Base-by-base conservation (phyloP, 2,113 vertebrate genomes). In the Gasterosteus aculeatus region DNA sequence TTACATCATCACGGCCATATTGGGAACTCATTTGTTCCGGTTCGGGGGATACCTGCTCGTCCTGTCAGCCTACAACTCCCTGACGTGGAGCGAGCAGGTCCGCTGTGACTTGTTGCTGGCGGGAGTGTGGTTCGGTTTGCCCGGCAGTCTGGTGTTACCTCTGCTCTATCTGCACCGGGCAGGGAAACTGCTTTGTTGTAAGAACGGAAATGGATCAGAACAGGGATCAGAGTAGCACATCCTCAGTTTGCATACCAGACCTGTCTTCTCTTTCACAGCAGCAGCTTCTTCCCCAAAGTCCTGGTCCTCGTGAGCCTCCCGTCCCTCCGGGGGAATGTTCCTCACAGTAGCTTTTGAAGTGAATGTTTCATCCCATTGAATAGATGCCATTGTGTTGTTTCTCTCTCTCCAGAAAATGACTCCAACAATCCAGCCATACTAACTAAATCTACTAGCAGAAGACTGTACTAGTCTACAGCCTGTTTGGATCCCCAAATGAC, bases 141-240 rank as follows among this genome's bases (percentile, higher is more conserved):
- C 67, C 5, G 54, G 53, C 54, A 76, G 42, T 53, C 42, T 71
- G 60, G 61, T 71, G 1, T n/a, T 71, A 42, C 78, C 65, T 2
- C 42, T 81, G 26, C 60, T 81, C 2, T 81, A 59, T 7, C 51
- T 81, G 0, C 66, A 75, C 26, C 41, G 72, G 10, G 59, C 42
- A 5, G 35, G 72, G n/a, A 57, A 57, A 51, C 35, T 61, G 1
- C 3, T 7, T 2, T 22, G 64, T 12, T 44, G 35, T 1, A 33
- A 16, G 12, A 39, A 44, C 12, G 42, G 3, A 51, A 5, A 18
- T 0, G 18, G 51, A 12, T 54, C 38, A 57, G 53, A 16, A 33
- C 41, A 9, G 4, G 42, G 15, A n/a, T 63, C 47, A 42, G 46
- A 62, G n/a, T 29, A 61, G 44, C 38, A 33, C 12, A 9, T 12